Percentiles rank a stretch among this genome's conserved stretches.
These are phyloP conservation scores for Phallusia fumigata DNA, from an alignment of 23 tunicate species.

Conservation along the genomic window DNA sequence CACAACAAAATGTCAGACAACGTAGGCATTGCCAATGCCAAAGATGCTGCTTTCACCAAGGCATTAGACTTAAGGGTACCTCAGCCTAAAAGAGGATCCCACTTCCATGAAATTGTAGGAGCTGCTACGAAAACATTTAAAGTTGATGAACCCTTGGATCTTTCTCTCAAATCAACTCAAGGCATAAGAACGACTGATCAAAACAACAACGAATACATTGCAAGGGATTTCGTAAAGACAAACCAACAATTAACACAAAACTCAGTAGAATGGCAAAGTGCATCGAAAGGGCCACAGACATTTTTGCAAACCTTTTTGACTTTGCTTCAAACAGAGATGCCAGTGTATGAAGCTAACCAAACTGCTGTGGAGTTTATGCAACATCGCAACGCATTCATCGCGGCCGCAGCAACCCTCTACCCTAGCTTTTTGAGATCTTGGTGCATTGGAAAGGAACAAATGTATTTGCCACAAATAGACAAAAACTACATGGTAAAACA, in stretches of 20 bases:
- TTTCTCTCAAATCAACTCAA: not conserved
- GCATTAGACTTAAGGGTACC: not conserved
- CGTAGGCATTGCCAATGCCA: too few species aligned
- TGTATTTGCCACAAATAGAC: too few species aligned
- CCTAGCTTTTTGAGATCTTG: not conserved
- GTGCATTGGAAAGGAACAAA: not conserved
- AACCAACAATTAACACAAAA: too few species aligned
- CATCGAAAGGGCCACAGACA: not conserved
- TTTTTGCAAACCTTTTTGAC: not conserved
- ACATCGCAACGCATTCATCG: not conserved
- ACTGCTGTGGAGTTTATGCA: not conserved
- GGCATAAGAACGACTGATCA: not conserved
- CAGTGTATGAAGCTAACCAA: not conserved
- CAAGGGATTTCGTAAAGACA: too few species aligned
- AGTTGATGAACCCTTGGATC: not conserved
- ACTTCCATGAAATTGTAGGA: not conserved
- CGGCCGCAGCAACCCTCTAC: not conserved
- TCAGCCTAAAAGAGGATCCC: not conserved
- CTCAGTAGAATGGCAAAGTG: not conserved
- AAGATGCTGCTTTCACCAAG: too few species aligned
- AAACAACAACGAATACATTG: not conserved
- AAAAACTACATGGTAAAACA: too few species aligned
- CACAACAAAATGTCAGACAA: too few species aligned
- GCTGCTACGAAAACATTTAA: not conserved
- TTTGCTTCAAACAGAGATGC: not conserved